phyloP scores from a whole-genome alignment of 1,140 invertebrate genomes.

The Drosophila busckii region DNA sequence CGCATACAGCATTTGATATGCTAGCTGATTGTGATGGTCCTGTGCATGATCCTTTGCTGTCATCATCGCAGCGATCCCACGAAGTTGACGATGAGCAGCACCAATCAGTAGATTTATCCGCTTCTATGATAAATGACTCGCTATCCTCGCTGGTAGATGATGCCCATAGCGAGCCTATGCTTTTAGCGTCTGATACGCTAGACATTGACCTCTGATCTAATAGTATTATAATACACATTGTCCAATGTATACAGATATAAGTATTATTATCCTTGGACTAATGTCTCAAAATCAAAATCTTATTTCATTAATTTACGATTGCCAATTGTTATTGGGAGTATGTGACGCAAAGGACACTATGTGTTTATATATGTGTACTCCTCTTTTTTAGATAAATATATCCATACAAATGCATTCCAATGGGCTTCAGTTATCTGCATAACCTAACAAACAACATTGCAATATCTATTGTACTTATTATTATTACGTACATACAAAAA shows the following conservation, averaged over 20 bases:
- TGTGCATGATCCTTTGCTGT: constrained; percentile 70
- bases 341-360: neutral
- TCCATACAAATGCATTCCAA: constrained; percentile 27
- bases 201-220: constrained; percentile 58
- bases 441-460: neutral
- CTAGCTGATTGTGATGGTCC: constrained; percentile 25
- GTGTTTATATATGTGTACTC: neutral
- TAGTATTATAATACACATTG: constrained; percentile 22
- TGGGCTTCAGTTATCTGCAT: neutral
- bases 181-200: constrained; percentile 52
- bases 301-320: neutral
- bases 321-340: neutral
- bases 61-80: constrained; percentile 78
- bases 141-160: constrained; percentile 55
- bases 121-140: constrained; percentile 55
- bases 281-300: constrained; percentile 9
- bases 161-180: constrained; percentile 43
- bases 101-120: constrained; percentile 43
- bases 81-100: constrained; percentile 44
- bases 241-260: constrained; percentile 5
- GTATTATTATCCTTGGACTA: constrained; percentile 21
- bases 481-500: neutral
- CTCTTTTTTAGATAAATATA: neutral
- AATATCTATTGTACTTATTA: neutral
- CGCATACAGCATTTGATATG: constrained; percentile 3